Base-by-base conservation (phyloP, 2,888 invertebrate species). In the Cephus nigrinus region DNA sequence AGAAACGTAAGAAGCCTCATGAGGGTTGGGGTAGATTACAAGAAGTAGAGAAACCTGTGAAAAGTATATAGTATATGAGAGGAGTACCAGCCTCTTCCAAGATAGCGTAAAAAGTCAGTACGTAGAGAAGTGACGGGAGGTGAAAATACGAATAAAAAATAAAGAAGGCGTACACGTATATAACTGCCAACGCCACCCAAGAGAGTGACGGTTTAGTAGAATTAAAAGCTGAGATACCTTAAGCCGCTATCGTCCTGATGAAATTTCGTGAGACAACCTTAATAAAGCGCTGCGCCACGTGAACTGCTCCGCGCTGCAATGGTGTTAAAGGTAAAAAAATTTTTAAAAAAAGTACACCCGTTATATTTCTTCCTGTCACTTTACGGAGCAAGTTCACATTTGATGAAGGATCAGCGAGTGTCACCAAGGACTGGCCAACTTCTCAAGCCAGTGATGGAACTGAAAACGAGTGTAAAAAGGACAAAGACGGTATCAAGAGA, bases 171-270 rank as follows among this genome's bases (percentile, higher is more conserved):
- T 23, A 23, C 36, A 32, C 71, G 69, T 69, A 71, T 71, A 31
- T 68, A 76, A 68, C 73, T 73, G 68, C 32, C 72, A 33, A 40
- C 76, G 76, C 72, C 71, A 76, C 72, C 76, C 30, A 33, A 55
- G 76, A 71, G 77, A 79, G 75, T 34, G 77, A 78, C 72, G 75
- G 68, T 40, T 23, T 40, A 23, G 35, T 69, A 40, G 36, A 78
- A 76, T 55, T 55, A 55, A 81, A 55, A 78, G 81, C 79, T 71
- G 74, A 82, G 83, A 82, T 79, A 80, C 78, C 83, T 83, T 82
- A 83, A 85, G 81, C 84, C 79, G 82, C 81, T 82, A 84, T 86
- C 84, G 80, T 68, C 81, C 81, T 85, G 84, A 86, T 86, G 85
- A 86, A 86, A 86, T 86, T 86, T 83, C 85, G 84, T 84, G 85